Percentiles rank a stretch among this genome's conserved stretches.
Conservation (phyloP, 2,113 vertebrate genomes). For the Galbula dea region DNA sequence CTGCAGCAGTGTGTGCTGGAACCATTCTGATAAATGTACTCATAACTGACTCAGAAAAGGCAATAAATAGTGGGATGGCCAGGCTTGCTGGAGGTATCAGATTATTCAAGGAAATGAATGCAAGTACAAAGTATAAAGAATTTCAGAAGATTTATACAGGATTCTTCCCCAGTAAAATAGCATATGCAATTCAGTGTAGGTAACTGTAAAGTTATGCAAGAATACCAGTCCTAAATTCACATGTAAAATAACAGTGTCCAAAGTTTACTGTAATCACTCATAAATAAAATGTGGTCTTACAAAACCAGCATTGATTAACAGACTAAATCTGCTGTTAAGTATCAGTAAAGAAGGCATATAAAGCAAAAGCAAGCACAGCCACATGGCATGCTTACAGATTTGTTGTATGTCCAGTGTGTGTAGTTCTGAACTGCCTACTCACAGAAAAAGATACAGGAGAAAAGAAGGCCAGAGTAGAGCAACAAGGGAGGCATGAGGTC, state of each 20-base stretch:
- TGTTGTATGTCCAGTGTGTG: neutral
- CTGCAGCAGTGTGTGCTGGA: neutral
- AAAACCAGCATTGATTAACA: neutral
- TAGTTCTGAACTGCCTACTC: neutral
- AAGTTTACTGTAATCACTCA: neutral
- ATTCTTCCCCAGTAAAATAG: neutral
- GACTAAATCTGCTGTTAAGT: neutral
- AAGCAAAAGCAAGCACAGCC: neutral
- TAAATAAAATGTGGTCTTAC: neutral
- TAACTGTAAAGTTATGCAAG: neutral
- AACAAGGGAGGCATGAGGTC: too few species aligned
- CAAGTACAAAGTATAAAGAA: neutral
- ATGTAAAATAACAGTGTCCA: neutral
- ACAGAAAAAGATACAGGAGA: neutral
- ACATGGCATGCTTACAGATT: accelerated
- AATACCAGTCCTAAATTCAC: neutral
- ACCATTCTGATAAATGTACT: neutral
- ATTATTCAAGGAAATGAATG: neutral
- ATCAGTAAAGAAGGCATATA: neutral
- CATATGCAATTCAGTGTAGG: neutral
- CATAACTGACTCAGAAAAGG: neutral
- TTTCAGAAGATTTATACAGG: neutral
- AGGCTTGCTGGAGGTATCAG: neutral
- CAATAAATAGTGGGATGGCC: neutral
- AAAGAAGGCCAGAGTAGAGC: neutral